Conservation (phyloP, 2,113 vertebrate genomes). For the Solenodon paradoxus region DNA sequence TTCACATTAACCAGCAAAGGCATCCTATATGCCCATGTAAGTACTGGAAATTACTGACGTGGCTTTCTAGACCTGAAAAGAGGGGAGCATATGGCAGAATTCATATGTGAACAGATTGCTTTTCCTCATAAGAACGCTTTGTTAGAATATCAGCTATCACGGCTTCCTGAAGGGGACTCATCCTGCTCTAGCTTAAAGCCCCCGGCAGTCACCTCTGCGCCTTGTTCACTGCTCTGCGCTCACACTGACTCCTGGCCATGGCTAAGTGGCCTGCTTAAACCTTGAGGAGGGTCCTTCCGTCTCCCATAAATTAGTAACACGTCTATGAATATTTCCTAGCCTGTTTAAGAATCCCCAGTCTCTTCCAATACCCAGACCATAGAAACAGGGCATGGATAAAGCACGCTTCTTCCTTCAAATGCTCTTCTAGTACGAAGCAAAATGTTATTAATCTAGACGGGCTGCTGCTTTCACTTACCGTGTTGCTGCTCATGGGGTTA, state of each 20-base stretch:
- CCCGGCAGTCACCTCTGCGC: too few species aligned
- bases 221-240: too few species aligned
- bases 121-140: slow-evolving; percentile 69
- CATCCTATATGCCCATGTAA: slow-evolving; percentile 55
- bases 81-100: slow-evolving; percentile 74
- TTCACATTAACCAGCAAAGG: slow-evolving; percentile 64
- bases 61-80: slow-evolving; percentile 77
- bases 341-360: slow-evolving; percentile 73
- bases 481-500: slow-evolving; percentile 88
- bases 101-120: slow-evolving; percentile 66
- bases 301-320: slow-evolving; percentile 86
- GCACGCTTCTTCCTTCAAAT: slow-evolving; percentile 80
- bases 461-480: slow-evolving; percentile 91
- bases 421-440: slow-evolving; percentile 80
- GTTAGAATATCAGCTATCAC: slow-evolving; percentile 70
- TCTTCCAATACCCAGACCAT: slow-evolving; percentile 65
- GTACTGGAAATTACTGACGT: slow-evolving; percentile 64
- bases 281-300: slow-evolving; percentile 78
- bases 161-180: slow-evolving; percentile 54
- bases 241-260: slow-evolving; percentile 66
- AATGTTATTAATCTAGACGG: slow-evolving; percentile 87
- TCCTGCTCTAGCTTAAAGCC: slow-evolving; percentile 77
- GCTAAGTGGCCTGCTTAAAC: slow-evolving; percentile 82
- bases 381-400: slow-evolving; percentile 78
- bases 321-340: slow-evolving; percentile 78